A percentile compares a stretch with the other conserved stretches of the same genome.
Evolutionary conservation across 2,888 invertebrate genomes (phyloP).

Genomic region (Xylophagus ater): DNA sequence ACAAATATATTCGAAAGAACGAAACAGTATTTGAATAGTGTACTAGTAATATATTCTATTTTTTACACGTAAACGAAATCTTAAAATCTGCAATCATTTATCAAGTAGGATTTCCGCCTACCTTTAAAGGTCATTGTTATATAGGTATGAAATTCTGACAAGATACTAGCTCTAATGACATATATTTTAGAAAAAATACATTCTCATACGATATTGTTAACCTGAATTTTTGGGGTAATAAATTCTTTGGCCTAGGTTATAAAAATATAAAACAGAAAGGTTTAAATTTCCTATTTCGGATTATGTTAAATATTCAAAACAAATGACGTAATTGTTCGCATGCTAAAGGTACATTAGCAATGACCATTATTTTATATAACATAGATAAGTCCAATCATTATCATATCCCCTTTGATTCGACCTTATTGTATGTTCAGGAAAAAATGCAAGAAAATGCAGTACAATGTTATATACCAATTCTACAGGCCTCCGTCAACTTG

Average conservation of each 20-base stretch:
- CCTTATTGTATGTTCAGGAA: too few species aligned
- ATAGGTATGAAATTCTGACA: slow-evolving; percentile 6
- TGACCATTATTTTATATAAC: slow-evolving; percentile 9
- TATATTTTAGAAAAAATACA: slow-evolving; percentile 9
- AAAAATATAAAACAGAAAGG: slow-evolving; percentile 1
- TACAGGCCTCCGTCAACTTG: too few species aligned
- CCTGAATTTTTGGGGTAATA: slow-evolving; percentile 10
- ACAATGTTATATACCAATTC: too few species aligned
- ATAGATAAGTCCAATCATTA: slow-evolving; percentile 10
- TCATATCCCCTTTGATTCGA: slow-evolving; percentile 7
- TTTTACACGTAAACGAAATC: too few species aligned
- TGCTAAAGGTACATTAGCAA: slow-evolving; percentile 5
- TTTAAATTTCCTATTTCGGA: not conserved
- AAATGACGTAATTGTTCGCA: slow-evolving; percentile 10
- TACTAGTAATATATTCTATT: too few species aligned
- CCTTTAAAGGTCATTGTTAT: slow-evolving; percentile 7
- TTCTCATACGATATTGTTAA: slow-evolving; percentile 7
- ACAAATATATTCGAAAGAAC: too few species aligned
- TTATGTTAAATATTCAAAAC: not conserved
- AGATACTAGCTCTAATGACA: slow-evolving; percentile 12
- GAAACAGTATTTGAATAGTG: too few species aligned
- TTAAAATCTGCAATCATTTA: too few species aligned
- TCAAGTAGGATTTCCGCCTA: not conserved
- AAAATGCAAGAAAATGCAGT: too few species aligned
- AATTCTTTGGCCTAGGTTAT: slow-evolving; percentile 6